These are phyloP conservation scores for Scolopax mira DNA, from an alignment of 2,113 vertebrate genomes.

Conservation along the genomic window DNA sequence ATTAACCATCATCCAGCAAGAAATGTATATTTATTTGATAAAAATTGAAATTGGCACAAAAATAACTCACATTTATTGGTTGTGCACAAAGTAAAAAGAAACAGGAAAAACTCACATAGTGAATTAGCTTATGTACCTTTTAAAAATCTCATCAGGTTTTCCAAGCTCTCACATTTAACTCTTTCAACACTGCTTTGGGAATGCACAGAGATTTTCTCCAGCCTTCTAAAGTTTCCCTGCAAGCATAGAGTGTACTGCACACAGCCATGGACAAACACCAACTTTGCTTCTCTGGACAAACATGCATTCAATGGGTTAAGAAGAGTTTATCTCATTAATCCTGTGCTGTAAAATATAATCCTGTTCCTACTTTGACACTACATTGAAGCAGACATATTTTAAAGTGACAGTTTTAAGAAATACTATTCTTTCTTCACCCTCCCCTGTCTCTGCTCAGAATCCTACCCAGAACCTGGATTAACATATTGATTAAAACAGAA, in stretches of 20 bases:
- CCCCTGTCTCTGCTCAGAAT: neutral
- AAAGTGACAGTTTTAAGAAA: constrained; percentile 6
- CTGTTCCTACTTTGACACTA: neutral
- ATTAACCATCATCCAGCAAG: constrained; percentile 21
- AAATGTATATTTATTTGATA: constrained; percentile 40
- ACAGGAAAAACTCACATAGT: neutral
- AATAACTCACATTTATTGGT: constrained; percentile 30
- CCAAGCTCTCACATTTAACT: neutral
- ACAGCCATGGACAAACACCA: neutral
- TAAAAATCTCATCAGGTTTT: neutral
- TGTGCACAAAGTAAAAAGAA: neutral
- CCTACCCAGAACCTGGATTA: neutral
- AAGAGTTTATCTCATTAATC: neutral
- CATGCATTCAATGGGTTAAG: neutral
- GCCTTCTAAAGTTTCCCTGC: neutral
- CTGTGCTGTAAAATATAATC: constrained; percentile 10
- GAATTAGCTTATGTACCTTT: neutral
- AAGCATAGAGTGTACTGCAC: neutral
- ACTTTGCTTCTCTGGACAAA: neutral
- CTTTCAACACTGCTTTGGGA: neutral
- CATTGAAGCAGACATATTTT: neutral
- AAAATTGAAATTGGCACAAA: constrained; percentile 25
- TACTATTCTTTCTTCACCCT: neutral
- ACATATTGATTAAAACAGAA: neutral
- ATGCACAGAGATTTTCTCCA: neutral